Percentiles rank a stretch among this genome's conserved stretches.
These are phyloP conservation scores for Drosophila nasuta DNA, from an alignment of 1,140 invertebrate genomes.

Conservation along the genomic window DNA sequence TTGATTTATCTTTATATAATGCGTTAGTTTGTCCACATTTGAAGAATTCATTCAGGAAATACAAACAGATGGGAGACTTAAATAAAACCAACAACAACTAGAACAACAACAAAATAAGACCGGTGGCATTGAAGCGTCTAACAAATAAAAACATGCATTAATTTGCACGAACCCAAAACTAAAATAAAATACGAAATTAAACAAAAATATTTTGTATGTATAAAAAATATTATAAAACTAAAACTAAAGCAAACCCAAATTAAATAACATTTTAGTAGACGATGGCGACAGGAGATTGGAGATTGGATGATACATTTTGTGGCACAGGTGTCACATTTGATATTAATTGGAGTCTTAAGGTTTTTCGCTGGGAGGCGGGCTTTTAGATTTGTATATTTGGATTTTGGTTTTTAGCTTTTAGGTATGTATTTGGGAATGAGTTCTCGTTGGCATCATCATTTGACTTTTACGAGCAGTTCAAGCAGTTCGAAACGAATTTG, in stretches of 20 bases:
- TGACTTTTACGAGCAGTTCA: slow-evolving; percentile 53
- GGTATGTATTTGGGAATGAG: not conserved
- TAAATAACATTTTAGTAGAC: slow-evolving; percentile 52
- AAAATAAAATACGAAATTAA: slow-evolving; percentile 10
- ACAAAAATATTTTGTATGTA: slow-evolving; percentile 5
- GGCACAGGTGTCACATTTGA: slow-evolving; percentile 56
- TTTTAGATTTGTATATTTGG: slow-evolving; percentile 1
- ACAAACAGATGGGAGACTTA: slow-evolving; percentile 27
- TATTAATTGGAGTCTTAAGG: slow-evolving; percentile 53
- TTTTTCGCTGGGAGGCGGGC: slow-evolving; percentile 14
- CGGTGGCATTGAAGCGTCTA: slow-evolving; percentile 70
- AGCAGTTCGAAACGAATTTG: slow-evolving; percentile 59
- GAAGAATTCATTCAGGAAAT: slow-evolving; percentile 52
- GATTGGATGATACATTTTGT: slow-evolving; percentile 60
- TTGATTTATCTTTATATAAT: slow-evolving; percentile 45
- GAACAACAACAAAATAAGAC: slow-evolving; percentile 53
- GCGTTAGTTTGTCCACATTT: slow-evolving; percentile 39
- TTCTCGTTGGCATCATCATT: not conserved
- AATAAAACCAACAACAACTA: slow-evolving; percentile 6
- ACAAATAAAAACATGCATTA: slow-evolving; percentile 67
- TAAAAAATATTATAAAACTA: slow-evolving; percentile 11
- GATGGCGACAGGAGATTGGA: slow-evolving; percentile 33
- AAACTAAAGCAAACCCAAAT: slow-evolving; percentile 52
- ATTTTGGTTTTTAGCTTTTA: not conserved
- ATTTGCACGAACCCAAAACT: slow-evolving; percentile 51